Evolutionary conservation across 2,797 vertebrate species (phyloP).

Genomic region (Pantherophis vulpinus): DNA sequence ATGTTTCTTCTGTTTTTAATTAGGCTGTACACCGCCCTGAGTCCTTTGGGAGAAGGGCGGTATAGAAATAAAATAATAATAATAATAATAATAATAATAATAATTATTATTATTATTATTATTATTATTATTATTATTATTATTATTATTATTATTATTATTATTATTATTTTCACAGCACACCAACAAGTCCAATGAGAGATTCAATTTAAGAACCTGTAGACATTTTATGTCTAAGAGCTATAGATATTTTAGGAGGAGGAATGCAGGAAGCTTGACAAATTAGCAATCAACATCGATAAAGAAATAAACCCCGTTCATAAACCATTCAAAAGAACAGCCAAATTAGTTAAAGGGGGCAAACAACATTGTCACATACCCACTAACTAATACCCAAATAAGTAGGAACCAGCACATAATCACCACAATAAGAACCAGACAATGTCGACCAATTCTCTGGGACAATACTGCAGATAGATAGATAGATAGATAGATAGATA

Average conservation of each 20-base stretch:
- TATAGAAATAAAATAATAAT: too few relatives aligned
- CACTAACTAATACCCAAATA: neutral
- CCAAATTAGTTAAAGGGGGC: neutral
- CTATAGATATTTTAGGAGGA: neutral
- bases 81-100: too few relatives aligned
- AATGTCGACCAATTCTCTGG: neutral
- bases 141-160: too few relatives aligned
- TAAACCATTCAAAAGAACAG: neutral
- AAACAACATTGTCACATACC: neutral
- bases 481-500: too few relatives aligned
- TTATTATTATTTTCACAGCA: too few relatives aligned
- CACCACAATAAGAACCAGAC: neutral
- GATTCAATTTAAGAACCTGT: neutral
- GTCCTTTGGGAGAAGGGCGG: too few relatives aligned
- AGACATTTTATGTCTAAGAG: neutral
- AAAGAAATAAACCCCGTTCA: neutral
- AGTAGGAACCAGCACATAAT: neutral
- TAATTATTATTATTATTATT: too few relatives aligned
- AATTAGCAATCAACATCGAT: neutral
- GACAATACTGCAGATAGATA: neutral
- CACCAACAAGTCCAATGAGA: neutral
- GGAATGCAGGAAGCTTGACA: neutral
- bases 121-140: too few relatives aligned
- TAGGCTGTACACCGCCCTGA: too few relatives aligned
- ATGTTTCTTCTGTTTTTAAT: too few relatives aligned